phyloP scores from a whole-genome alignment of 2,113 vertebrate species.

The Solea senegalensis region DNA sequence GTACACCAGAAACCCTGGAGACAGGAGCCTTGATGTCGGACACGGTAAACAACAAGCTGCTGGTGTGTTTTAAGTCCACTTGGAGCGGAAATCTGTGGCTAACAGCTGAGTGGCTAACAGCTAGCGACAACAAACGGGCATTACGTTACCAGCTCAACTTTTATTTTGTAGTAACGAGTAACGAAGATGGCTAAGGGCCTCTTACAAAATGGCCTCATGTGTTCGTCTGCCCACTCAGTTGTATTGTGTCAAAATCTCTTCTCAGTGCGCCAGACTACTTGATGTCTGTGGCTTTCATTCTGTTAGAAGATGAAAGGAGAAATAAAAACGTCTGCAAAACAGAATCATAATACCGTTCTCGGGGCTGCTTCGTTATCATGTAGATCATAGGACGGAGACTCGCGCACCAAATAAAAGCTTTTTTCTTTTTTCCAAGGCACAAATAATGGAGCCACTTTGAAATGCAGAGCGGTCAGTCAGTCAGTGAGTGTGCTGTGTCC shows the following conservation, averaged over 20 bases:
- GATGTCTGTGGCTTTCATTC: slow-evolving; percentile 50
- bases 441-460: slow-evolving; percentile 65
- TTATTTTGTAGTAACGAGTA: no score
- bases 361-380: slow-evolving; percentile 46
- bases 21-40: no score
- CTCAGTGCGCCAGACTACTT: slow-evolving; percentile 40
- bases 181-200: not conserved
- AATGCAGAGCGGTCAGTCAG: slow-evolving; percentile 67
- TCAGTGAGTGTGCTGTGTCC: slow-evolving; percentile 31
- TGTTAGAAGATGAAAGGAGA: slow-evolving; percentile 66
- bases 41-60: no score
- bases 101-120: no score
- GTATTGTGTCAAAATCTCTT: slow-evolving; percentile 53
- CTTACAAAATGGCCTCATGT: slow-evolving; percentile 15
- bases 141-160: no score
- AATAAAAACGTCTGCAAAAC: slow-evolving; percentile 53
- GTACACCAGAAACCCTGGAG: no score
- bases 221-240: slow-evolving; percentile 15
- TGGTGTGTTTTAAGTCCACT: no score
- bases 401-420: slow-evolving; percentile 44
- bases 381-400: slow-evolving; percentile 51
- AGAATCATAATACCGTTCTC: slow-evolving; percentile 46
- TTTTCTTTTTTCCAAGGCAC: slow-evolving; percentile 23
- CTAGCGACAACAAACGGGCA: no score
- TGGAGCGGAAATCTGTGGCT: no score